phyloP scores from a whole-genome alignment of 2,888 invertebrate species.

The Tinea pellionella region DNA sequence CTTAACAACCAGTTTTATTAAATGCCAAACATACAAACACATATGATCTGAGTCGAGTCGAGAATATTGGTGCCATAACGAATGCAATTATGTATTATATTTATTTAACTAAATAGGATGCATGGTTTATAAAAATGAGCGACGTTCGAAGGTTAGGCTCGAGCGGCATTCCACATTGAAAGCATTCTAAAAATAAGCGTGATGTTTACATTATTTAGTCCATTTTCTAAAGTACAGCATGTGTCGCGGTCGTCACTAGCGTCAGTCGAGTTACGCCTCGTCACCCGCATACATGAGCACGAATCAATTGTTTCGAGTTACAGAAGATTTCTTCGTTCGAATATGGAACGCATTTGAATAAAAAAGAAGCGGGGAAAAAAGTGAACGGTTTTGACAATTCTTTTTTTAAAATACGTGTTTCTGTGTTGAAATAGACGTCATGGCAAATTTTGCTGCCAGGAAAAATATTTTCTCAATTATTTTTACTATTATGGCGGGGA shows the following conservation, averaged over 20 bases:
- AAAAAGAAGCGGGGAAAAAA: constrained; percentile 14
- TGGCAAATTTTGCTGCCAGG: background rate
- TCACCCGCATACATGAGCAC: constrained; percentile 22
- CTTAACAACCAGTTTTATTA: background rate
- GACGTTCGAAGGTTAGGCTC: constrained; percentile 8
- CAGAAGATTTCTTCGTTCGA: constrained; percentile 21
- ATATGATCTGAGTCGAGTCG: background rate
- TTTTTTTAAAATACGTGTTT: background rate
- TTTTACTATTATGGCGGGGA: background rate
- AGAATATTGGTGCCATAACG: background rate
- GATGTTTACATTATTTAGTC: constrained; percentile 31
- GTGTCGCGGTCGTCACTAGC: constrained; percentile 23
- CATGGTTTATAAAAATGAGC: background rate
- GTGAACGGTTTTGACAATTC: constrained; percentile 15
- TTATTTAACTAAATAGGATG: constrained; percentile 8
- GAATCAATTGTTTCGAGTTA: constrained; percentile 22
- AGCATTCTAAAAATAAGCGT: constrained; percentile 34
- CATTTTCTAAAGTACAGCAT: constrained; percentile 23
- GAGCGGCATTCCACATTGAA: constrained; percentile 14
- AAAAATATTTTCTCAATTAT: background rate
- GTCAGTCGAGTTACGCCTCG: constrained; percentile 27
- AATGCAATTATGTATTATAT: background rate
- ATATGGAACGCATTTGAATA: constrained; percentile 19
- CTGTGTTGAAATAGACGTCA: background rate
- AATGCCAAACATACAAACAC: background rate